Conservation (phyloP, 2,888 invertebrate genomes). For the Galerucella nymphaeae region DNA sequence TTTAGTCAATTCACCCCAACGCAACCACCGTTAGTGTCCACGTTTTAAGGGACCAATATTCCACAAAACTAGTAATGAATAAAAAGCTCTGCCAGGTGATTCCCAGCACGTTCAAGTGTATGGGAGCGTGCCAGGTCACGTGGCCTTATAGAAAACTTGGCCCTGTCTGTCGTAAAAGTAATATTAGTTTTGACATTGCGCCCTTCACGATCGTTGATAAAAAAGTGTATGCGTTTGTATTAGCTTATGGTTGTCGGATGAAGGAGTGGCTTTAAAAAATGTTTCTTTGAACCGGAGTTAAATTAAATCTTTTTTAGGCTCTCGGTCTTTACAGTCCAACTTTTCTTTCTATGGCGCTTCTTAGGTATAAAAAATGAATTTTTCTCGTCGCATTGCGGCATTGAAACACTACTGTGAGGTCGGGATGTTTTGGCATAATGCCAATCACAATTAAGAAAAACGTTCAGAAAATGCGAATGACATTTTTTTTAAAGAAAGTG, state of each 20-base stretch:
- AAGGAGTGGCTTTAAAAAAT: too few relatives aligned
- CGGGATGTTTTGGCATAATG: too few relatives aligned
- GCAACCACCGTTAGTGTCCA: not conserved
- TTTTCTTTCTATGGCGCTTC: too few relatives aligned
- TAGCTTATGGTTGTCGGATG: not conserved
- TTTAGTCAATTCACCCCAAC: not conserved
- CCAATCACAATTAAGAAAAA: too few relatives aligned
- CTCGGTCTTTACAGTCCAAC: too few relatives aligned
- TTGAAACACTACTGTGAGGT: too few relatives aligned
- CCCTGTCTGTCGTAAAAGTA: conserved; percentile 13
- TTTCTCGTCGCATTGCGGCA: too few relatives aligned
- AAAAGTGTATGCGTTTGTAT: conserved; percentile 8
- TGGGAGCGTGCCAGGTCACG: conserved; percentile 10
- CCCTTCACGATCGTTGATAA: conserved; percentile 12
- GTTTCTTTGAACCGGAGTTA: too few relatives aligned
- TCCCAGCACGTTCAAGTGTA: conserved; percentile 52
- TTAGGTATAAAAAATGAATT: too few relatives aligned
- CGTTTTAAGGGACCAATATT: conserved; percentile 8
- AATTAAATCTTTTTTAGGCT: too few relatives aligned
- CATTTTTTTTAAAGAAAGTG: too few relatives aligned
- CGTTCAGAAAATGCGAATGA: too few relatives aligned
- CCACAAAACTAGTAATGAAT: conserved; percentile 49
- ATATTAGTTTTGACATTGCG: conserved; percentile 21
- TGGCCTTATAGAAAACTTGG: conserved; percentile 8
- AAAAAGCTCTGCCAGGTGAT: conserved; percentile 52